These are phyloP conservation scores for Drosophila antonietae DNA, from an alignment of 2,888 invertebrate species.

Conservation along the genomic window DNA sequence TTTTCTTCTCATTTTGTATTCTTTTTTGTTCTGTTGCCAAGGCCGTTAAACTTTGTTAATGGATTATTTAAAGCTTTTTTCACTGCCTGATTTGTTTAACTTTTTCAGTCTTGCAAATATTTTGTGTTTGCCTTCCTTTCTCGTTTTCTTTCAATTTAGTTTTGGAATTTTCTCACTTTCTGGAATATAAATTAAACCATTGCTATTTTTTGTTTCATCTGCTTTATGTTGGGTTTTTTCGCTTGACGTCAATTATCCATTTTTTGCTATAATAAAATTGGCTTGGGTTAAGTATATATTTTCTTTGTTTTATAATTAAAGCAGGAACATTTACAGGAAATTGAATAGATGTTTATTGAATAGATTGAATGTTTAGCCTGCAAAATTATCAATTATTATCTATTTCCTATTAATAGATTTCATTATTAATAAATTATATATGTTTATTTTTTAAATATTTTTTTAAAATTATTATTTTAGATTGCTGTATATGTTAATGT, in stretches of 20 bases:
- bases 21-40: constrained; percentile 24
- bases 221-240: constrained; percentile 17
- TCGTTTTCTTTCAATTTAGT: not conserved
- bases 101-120: constrained; percentile 17
- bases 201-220: constrained; percentile 9
- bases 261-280: not conserved
- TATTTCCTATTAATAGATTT: too few relatives aligned
- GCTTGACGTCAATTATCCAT: constrained; percentile 21
- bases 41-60: constrained; percentile 55
- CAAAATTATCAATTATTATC: too few relatives aligned
- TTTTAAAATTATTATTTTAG: too few relatives aligned
- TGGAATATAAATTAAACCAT: constrained; percentile 8
- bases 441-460: too few relatives aligned
- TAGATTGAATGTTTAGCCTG: not conserved
- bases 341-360: not conserved
- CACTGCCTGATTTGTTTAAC: constrained; percentile 16
- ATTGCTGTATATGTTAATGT: too few relatives aligned
- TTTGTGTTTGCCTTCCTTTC: constrained; percentile 2
- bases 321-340: not conserved
- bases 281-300: not conserved
- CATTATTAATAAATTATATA: too few relatives aligned
- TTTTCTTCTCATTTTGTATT: constrained; percentile 21
- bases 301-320: not conserved
- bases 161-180: constrained; percentile 15
- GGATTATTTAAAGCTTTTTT: constrained; percentile 26